phyloP scores from a whole-genome alignment of 2,888 invertebrate species.

The Eulithis prunata region DNA sequence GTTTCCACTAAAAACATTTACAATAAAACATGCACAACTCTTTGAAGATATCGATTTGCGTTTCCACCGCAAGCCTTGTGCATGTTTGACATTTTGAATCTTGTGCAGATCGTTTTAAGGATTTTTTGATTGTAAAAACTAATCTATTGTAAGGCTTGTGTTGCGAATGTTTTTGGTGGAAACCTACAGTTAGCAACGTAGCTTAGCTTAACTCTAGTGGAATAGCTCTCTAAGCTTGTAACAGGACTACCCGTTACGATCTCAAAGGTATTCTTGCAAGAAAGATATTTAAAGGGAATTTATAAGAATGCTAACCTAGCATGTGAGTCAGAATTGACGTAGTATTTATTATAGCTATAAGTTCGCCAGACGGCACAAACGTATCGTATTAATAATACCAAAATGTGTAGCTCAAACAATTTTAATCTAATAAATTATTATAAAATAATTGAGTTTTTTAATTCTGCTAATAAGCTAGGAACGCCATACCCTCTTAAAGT shows the following conservation, averaged over 20 bases:
- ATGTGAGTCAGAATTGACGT: slow-evolving; percentile 56
- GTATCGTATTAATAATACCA: slow-evolving; percentile 62
- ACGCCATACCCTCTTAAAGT: not conserved
- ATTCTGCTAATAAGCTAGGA: not conserved
- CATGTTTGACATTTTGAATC: no score
- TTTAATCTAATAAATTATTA: slow-evolving; percentile 61
- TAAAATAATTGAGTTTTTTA: slow-evolving; percentile 30
- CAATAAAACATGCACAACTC: no score
- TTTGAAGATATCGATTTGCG: no score
- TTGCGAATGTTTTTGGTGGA: no score
- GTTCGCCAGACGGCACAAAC: slow-evolving; percentile 61
- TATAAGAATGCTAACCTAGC: not conserved
- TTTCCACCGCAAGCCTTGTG: no score
- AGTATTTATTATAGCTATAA: slow-evolving; percentile 51
- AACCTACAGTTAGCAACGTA: no score
- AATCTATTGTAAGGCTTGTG: no score
- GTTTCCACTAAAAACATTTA: no score
- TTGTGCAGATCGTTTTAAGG: no score
- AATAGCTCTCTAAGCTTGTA: not conserved
- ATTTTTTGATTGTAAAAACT: no score
- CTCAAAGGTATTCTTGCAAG: not conserved
- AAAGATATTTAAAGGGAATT: not conserved
- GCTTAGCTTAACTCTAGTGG: no score
- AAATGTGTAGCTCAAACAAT: slow-evolving; percentile 72
- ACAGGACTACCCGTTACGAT: not conserved